Conservation (phyloP, 2,888 invertebrate genomes). For the Phytoseiulus persimilis region DNA sequence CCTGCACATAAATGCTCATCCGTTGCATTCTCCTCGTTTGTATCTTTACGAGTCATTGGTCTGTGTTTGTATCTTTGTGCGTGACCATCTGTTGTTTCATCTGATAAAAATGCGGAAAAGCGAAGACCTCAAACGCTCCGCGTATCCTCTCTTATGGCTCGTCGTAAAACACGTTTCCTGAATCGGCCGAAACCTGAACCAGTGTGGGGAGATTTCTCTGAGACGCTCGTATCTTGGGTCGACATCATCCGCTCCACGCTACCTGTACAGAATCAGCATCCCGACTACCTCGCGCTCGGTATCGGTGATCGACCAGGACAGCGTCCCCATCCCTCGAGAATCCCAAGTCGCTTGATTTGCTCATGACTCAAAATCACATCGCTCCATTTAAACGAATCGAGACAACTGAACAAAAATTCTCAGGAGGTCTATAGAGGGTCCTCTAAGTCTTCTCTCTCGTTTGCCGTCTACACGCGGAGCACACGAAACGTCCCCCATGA, state of each 20-base stretch:
- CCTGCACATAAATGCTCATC: no score
- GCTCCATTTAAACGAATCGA: no score
- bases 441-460: background rate
- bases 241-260: background rate
- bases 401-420: no score
- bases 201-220: conserved; percentile 36
- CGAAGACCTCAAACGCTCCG: background rate
- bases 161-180: background rate
- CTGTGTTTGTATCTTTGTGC: background rate
- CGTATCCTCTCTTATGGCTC: background rate
- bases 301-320: no score
- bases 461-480: background rate
- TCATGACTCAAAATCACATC: no score
- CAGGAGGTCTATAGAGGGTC: no score
- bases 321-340: no score
- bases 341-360: no score
- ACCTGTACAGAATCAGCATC: background rate
- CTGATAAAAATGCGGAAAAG: background rate
- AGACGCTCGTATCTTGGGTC: background rate
- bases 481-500: background rate
- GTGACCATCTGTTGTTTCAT: background rate
- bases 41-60: background rate
- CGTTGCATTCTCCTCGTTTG: no score
- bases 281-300: no score
- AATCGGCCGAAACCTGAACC: conserved; percentile 18